Evolutionary conservation across 2,888 invertebrate species (phyloP), one percentile per base, ranked within the genome.

Genomic region (Machimus atricapillus): DNA sequence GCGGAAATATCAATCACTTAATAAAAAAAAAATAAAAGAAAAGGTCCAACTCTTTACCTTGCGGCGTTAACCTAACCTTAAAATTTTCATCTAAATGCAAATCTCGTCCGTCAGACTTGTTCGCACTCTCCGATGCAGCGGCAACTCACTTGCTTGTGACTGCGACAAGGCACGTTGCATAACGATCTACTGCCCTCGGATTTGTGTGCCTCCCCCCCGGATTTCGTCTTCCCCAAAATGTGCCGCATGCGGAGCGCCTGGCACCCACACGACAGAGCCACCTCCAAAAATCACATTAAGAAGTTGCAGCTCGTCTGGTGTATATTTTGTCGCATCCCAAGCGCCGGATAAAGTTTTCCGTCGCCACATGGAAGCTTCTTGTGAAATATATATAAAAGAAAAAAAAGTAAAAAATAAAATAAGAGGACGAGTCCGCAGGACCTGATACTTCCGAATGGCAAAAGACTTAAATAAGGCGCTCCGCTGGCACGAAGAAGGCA

Each of bases 311-410:
- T 79, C 14, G 52, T 52, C 79, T 52, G 19, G 78, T 66, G 23
- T 43, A 79, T 79, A 79, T 79, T 79, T 79, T 52, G 79, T 56
- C 79, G 79, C 79, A 79, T 79, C 79, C 14, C 52, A n/a, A 79
- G 40, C 46, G 5, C 79, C 27, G 23, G 79, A 79, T 79, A 79
- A 79, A 79, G 79, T 79, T 79, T 79, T 52, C 79, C 52, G 79
- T 79, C 79, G 79, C 79, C 79, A 79, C 56, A 79, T 79, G 79
- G 27, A 79, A 79, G 46, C 40, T 78, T 78, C 46, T 78, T 43
- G 37, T 4, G 19, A 79, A 52, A 76, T n/a, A 66, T 23, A 76
- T 52, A 79, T 12, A 40, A 12, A 40, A 40, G 12, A 12, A 12
- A 37, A 79, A 79, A 40, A 37, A 34, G 5, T 4, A 34, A 7